Percentiles rank a stretch among this genome's conserved stretches.
Conservation (phyloP, 2,797 vertebrate genomes). For the Natrix natrix region DNA sequence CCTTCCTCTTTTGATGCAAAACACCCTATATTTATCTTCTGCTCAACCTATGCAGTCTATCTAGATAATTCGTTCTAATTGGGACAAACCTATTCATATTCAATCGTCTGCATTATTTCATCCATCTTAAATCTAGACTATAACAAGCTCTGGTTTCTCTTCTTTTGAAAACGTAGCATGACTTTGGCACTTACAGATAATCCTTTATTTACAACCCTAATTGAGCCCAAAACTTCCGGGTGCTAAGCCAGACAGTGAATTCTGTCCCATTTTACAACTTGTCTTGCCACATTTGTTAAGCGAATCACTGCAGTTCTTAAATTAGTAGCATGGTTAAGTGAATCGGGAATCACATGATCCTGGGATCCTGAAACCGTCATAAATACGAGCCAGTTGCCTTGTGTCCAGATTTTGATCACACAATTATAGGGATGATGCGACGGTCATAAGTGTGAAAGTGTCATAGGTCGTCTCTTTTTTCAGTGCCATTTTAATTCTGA, state of each 20-base stretch:
- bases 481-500: background rate
- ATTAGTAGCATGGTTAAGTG: background rate
- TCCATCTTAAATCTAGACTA: background rate
- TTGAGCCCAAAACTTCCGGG: background rate
- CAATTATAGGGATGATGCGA: background rate
- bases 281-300: background rate
- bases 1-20: conserved; percentile 4
- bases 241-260: background rate
- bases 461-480: background rate
- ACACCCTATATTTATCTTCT: background rate
- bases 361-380: background rate
- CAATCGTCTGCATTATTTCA: background rate
- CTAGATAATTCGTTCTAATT: background rate
- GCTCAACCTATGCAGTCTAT: background rate
- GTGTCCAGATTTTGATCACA: background rate
- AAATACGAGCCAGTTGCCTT: background rate
- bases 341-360: background rate
- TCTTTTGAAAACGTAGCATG: background rate
- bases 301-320: background rate
- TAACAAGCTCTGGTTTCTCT: background rate
- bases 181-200: background rate
- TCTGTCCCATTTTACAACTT: background rate
- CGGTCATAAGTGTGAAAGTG: background rate
- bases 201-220: background rate
- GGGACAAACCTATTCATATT: background rate